Base-by-base conservation (phyloP, 1,140 invertebrate species). In the Aricia agestis region DNA sequence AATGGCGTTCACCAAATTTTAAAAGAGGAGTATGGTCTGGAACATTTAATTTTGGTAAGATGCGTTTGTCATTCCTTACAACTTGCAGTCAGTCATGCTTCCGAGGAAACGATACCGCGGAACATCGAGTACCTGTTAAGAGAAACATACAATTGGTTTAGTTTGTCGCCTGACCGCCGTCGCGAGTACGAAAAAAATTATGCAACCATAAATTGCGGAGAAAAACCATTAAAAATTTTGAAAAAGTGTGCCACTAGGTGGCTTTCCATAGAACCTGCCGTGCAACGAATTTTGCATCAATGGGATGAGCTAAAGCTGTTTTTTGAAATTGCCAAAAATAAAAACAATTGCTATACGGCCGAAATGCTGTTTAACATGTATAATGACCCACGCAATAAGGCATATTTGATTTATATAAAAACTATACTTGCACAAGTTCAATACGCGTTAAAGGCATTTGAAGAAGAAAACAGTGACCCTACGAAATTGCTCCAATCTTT, bases 101-200 rank as follows among this genome's bases (percentile, higher is more conserved):
- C 42, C 3, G 67, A 68, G 19, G 41, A 52, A 57, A 68, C 36
- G 36, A 45, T 68, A 6, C 67, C 42, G 13, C n/a, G 67, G 45
- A 68, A 68, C 13, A 67, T 68, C 13, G 45, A 57, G 18, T 68
- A 19, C 67, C 13, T 52, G n/a, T 42, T 67, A 41, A 67, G 66
- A 67, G 66, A 68, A 68, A 68, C 67, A 11, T 68, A 57, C 15
- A 68, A 68, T 68, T 68, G 67, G 67, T 68, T 68, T 52, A 2
- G 25, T 66, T 36, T 65, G 61, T 65, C 19, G 61, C 61, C 19
- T 65, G 61, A 65, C 25, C 18, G 18, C 61, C 61, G 61, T 65
- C 19, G 25, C 61, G 18, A 42, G 41, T 42, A 42, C 6, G 41
- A 1, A 42, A 42, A 42, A 42, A 42, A 2, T 42, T 42, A 42